Evolutionary conservation across 2,797 vertebrate species (phyloP).

Genomic region (Sebastes alutus): DNA sequence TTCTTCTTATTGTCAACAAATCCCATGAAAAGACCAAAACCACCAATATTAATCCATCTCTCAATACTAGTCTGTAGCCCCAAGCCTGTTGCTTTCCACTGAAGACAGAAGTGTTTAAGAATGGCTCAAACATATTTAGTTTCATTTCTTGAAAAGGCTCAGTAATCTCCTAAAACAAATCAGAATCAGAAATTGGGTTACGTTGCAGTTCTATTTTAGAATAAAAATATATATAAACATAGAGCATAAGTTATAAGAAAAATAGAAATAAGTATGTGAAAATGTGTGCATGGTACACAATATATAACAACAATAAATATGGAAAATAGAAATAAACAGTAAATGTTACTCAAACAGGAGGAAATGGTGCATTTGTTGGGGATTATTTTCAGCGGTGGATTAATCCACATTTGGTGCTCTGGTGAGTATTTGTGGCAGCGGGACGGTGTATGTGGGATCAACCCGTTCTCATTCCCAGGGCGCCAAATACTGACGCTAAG

Average conservation of each 20-base stretch:
- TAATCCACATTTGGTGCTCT: background rate
- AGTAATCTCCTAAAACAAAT: background rate
- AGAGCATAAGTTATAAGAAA: fast-evolving
- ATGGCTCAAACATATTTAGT: background rate
- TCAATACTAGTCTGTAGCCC: background rate
- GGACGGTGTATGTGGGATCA: background rate
- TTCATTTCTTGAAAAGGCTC: background rate
- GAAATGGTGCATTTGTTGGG: background rate
- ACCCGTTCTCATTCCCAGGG: too few relatives aligned
- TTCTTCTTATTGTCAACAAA: background rate
- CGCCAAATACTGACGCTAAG: too few relatives aligned
- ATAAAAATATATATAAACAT: background rate
- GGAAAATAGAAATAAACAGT: background rate
- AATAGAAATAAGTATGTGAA: background rate
- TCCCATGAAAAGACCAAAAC: too few relatives aligned
- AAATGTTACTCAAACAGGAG: background rate
- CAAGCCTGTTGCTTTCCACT: too few relatives aligned
- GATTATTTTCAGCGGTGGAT: background rate
- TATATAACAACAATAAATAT: background rate
- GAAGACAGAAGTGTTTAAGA: background rate
- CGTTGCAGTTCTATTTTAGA: background rate
- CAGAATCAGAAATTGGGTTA: too few relatives aligned
- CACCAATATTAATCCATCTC: background rate
- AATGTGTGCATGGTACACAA: background rate
- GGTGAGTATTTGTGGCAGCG: background rate